Evolutionary conservation across 2,113 vertebrate genomes (phyloP).

Genomic region (Lathamus discolor): DNA sequence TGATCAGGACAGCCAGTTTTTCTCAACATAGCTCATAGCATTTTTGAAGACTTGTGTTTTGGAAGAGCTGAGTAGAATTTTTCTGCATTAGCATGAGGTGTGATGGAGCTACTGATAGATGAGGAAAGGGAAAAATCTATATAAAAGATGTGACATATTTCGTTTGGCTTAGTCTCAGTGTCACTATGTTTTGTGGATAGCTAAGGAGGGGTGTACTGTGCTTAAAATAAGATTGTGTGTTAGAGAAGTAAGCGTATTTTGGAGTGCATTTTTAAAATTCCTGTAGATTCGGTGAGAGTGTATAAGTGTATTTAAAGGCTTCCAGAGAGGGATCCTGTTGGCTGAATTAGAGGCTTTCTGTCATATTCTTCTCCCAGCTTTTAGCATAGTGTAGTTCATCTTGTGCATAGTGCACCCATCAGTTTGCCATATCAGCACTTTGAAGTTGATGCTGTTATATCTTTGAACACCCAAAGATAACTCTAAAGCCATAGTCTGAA

Average conservation of each 20-base stretch:
- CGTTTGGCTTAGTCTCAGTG: not conserved
- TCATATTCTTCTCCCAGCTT: not conserved
- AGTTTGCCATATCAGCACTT: not conserved
- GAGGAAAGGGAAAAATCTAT: not conserved
- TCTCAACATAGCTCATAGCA: not conserved
- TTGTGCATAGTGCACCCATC: not conserved
- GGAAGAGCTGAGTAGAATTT: not conserved
- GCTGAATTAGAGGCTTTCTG: not conserved
- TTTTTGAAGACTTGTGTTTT: not conserved
- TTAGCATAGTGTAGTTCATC: not conserved
- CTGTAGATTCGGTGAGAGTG: not conserved
- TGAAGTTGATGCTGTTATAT: not conserved
- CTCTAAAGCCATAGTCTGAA: not conserved
- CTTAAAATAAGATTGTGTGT: not conserved
- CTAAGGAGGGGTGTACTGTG: not conserved
- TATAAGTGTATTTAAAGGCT: not conserved
- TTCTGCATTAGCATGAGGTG: slow-evolving; percentile 8
- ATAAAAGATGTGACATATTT: not conserved
- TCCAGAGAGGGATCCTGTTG: not conserved
- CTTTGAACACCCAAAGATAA: not conserved
- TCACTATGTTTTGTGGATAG: not conserved
- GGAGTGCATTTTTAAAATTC: not conserved
- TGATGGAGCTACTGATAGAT: not conserved
- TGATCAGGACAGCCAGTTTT: not conserved
- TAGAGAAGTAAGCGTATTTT: not conserved